These are phyloP conservation scores for Latheticus oryzae DNA, from an alignment of 2,888 invertebrate species.

Conservation along the genomic window DNA sequence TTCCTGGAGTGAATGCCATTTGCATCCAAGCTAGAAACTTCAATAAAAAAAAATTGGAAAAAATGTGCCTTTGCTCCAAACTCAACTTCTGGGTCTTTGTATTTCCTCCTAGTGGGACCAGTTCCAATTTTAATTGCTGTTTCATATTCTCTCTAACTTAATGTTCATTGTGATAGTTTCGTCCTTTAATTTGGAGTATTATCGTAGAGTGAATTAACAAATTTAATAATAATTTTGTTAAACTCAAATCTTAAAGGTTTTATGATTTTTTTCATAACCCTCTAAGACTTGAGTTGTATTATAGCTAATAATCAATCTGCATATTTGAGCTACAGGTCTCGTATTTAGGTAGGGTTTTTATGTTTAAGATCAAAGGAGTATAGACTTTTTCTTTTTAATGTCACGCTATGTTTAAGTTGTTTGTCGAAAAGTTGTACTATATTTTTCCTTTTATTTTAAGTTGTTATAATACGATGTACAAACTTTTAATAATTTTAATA, in stretches of 20 bases:
- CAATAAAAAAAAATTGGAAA: no score
- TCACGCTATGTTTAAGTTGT: constrained; percentile 9
- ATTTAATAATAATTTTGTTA: no score
- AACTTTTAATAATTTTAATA: constrained; percentile 55
- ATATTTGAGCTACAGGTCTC: constrained; percentile 10
- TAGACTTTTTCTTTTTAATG: constrained; percentile 32
- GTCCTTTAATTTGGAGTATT: constrained; percentile 30
- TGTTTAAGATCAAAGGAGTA: constrained; percentile 34
- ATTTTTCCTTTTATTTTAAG: constrained; percentile 29
- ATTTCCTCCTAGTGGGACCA: constrained; percentile 50
- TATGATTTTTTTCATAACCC: no score
- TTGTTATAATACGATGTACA: constrained; percentile 56
- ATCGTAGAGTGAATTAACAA: constrained; percentile 6
- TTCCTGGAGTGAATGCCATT: constrained; percentile 11
- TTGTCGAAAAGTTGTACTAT: constrained; percentile 27
- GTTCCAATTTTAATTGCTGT: constrained; percentile 22
- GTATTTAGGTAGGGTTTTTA: constrained; percentile 19
- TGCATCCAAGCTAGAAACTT: constrained; percentile 29
- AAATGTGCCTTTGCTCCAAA: constrained; percentile 51
- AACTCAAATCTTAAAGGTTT: no score
- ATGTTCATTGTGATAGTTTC: constrained; percentile 34
- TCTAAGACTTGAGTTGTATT: neutral
- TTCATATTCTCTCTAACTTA: constrained; percentile 15
- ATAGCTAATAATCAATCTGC: neutral
- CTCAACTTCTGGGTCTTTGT: constrained; percentile 41